These are phyloP conservation scores for Athripsodes cinereus DNA, from an alignment of 2,888 invertebrate genomes.

Conservation along the genomic window DNA sequence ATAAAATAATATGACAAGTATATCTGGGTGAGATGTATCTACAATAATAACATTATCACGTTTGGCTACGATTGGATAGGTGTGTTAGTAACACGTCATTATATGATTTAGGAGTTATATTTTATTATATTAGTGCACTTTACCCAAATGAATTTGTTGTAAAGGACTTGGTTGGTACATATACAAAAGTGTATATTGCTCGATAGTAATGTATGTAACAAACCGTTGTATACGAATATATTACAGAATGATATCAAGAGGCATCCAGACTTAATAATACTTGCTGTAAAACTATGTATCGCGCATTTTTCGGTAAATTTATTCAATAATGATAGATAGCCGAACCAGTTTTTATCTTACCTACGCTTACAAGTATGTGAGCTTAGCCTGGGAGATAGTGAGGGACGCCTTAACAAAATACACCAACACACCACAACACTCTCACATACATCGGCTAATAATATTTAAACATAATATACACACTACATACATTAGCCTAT, in stretches of 20 bases:
- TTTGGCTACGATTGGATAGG: too few species aligned
- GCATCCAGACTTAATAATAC: not conserved
- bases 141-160: too few species aligned
- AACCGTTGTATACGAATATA: not conserved
- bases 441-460: too few species aligned
- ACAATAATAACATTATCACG: too few species aligned
- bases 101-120: too few species aligned
- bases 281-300: conserved; percentile 25
- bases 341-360: conserved; percentile 28
- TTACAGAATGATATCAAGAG: not conserved
- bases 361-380: conserved; percentile 26
- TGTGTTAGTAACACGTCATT: too few species aligned
- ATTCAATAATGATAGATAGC: conserved; percentile 28
- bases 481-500: not conserved
- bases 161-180: too few species aligned
- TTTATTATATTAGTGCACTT: too few species aligned
- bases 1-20: too few species aligned
- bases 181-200: too few species aligned
- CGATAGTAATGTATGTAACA: too few species aligned
- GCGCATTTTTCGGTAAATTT: conserved; percentile 28
- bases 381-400: conserved; percentile 25
- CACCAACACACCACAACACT: conserved; percentile 9
- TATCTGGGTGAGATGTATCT: too few species aligned
- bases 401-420: conserved; percentile 23
- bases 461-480: not conserved